Percentiles rank a stretch among this genome's conserved stretches.
These are phyloP conservation scores for Clepsis dumicolana DNA, from an alignment of 2,888 invertebrate genomes.

Conservation along the genomic window DNA sequence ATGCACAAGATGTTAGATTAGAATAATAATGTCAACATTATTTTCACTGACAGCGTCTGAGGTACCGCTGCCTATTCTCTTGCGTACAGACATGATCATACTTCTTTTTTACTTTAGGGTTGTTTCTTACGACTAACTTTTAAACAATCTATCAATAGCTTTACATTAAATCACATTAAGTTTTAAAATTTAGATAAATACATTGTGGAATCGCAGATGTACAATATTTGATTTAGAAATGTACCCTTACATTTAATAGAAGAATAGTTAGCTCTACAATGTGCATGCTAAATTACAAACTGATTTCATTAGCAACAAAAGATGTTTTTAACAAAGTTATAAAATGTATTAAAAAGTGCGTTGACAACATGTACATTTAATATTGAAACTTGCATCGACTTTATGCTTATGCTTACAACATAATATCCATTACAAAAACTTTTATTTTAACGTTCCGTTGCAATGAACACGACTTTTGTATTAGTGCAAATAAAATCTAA, in stretches of 20 bases:
- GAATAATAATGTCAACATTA: not conserved
- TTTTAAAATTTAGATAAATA: slow-evolving; percentile 32
- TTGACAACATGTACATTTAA: not conserved
- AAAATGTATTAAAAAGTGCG: slow-evolving; percentile 7
- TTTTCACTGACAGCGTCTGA: not conserved
- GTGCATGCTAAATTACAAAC: slow-evolving; percentile 17
- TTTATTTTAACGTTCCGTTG: not conserved
- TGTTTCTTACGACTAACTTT: slow-evolving; percentile 24
- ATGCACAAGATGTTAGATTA: too few relatives aligned
- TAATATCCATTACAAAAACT: not conserved
- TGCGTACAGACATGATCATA: not conserved
- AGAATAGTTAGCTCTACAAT: slow-evolving; percentile 6
- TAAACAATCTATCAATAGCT: slow-evolving; percentile 41
- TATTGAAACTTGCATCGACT: not conserved
- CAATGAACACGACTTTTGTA: slow-evolving; percentile 24
- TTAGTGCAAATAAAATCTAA: slow-evolving; percentile 25
- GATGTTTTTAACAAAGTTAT: not conserved
- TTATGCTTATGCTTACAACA: slow-evolving; percentile 2
- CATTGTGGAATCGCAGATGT: slow-evolving; percentile 10
- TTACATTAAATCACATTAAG: slow-evolving; percentile 43
- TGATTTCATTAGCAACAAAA: not conserved
- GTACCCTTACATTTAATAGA: slow-evolving; percentile 10
- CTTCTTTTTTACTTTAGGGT: slow-evolving; percentile 4
- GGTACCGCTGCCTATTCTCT: not conserved
- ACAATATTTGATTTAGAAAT: slow-evolving; percentile 5